Percentiles rank a stretch among this genome's conserved stretches.
Evolutionary conservation across 1,140 invertebrate species (phyloP).

Genomic region (Pseudomyrmex sp.): DNA sequence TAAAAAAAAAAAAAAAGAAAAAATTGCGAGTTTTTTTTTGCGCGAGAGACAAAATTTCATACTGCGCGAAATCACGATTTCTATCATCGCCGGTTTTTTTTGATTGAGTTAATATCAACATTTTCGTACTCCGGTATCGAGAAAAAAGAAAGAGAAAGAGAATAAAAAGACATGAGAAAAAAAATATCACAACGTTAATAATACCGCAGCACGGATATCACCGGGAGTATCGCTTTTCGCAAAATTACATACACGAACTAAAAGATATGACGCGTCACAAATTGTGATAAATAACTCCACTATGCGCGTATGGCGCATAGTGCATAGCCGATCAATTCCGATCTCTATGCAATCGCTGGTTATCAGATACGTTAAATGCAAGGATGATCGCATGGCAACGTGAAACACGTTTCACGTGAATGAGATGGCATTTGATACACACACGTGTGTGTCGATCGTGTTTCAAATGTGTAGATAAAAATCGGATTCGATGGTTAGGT

Average conservation of each 20-base stretch:
- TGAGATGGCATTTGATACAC: slow-evolving; percentile 1
- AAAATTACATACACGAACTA: slow-evolving; percentile 20
- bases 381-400: not conserved
- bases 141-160: too few relatives aligned
- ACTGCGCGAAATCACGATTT: not conserved
- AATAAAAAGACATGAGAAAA: too few relatives aligned
- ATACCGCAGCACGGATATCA: not conserved
- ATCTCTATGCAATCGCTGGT: slow-evolving; percentile 6
- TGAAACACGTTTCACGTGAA: slow-evolving; percentile 15
- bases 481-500: too few relatives aligned
- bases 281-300: slow-evolving; percentile 4
- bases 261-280: not conserved
- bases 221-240: slow-evolving; percentile 10
- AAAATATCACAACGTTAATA: not conserved
- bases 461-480: slow-evolving; percentile 18
- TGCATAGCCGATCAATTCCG: slow-evolving; percentile 18
- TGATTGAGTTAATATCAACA: not conserved
- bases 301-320: not conserved
- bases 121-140: not conserved
- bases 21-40: not conserved
- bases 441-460: slow-evolving; percentile 68
- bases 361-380: slow-evolving; percentile 35
- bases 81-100: not conserved
- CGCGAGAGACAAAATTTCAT: not conserved
- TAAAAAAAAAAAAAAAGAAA: not conserved